Conservation (phyloP, 2,113 vertebrate species). For the Chascanopsetta lugubris region DNA sequence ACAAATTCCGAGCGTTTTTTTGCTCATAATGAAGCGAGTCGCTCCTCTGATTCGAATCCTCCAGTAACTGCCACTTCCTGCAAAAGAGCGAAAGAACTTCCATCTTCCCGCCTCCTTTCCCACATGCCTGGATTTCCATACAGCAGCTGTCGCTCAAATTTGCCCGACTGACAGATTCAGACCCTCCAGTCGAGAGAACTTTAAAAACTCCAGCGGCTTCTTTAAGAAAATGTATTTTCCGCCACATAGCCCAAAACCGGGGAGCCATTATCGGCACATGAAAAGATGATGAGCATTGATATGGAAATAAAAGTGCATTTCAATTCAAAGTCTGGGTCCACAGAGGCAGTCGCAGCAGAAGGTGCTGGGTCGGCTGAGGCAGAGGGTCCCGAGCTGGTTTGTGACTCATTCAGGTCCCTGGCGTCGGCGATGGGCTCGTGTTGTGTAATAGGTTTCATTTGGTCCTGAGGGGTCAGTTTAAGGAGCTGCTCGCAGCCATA, state of each 20-base stretch:
- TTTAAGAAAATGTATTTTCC: neutral
- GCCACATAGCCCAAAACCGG: neutral
- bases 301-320: conserved; percentile 4
- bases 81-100: conserved; percentile 2
- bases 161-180: no score
- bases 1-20: no score
- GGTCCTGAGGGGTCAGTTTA: neutral
- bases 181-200: neutral
- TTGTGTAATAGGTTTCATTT: conserved; percentile 10
- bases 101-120: no score
- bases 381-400: conserved; percentile 1
- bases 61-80: neutral
- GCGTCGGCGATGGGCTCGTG: neutral
- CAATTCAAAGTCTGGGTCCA: neutral
- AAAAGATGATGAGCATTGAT: neutral
- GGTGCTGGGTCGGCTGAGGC: neutral
- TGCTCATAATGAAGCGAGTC: neutral
- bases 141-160: no score
- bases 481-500: neutral
- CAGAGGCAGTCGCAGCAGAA: neutral
- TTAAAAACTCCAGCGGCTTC: neutral
- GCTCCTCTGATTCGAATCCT: neutral
- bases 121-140: conserved; percentile 6
- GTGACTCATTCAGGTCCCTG: conserved; percentile 13
- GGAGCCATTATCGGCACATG: neutral